Percentiles rank a stretch among this genome's conserved stretches.
Conservation (phyloP, 2,113 vertebrate genomes). For the Vicugna pacos region DNA sequence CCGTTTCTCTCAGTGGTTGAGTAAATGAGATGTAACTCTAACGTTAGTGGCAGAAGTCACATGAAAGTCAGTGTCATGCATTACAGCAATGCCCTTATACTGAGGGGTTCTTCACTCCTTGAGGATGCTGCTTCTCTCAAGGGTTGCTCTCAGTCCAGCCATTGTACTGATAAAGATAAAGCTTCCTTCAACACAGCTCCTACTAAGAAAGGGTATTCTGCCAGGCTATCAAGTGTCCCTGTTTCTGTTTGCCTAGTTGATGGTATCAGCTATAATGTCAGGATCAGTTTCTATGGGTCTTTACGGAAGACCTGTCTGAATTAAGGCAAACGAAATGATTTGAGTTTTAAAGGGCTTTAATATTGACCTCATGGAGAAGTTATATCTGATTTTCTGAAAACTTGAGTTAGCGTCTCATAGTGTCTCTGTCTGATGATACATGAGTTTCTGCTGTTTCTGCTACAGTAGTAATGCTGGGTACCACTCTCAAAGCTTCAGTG, state of each 20-base stretch:
- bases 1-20: slow-evolving; percentile 75
- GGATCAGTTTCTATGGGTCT: slow-evolving; percentile 11
- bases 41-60: slow-evolving; percentile 67
- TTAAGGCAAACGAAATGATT: slow-evolving; percentile 34
- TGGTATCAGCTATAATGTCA: background rate
- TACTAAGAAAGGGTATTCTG: background rate
- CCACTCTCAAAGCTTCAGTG: background rate
- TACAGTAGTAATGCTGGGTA: background rate
- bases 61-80: slow-evolving; percentile 69
- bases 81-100: background rate
- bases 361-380: slow-evolving; percentile 23
- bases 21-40: slow-evolving; percentile 72
- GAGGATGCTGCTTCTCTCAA: background rate
- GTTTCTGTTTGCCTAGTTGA: slow-evolving; percentile 20
- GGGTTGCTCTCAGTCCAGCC: background rate
- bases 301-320: slow-evolving; percentile 13
- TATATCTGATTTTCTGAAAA: slow-evolving; percentile 22
- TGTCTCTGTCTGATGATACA: background rate
- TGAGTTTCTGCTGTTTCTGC: background rate
- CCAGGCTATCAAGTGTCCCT: background rate
- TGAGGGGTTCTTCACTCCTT: background rate
- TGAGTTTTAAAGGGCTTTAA: slow-evolving; percentile 23
- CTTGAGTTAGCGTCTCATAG: slow-evolving; percentile 16
- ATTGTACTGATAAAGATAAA: background rate
- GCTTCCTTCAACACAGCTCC: background rate